Evolutionary conservation across 2,888 invertebrate genomes (phyloP).

Genomic region (Priocnemis perturbator): DNA sequence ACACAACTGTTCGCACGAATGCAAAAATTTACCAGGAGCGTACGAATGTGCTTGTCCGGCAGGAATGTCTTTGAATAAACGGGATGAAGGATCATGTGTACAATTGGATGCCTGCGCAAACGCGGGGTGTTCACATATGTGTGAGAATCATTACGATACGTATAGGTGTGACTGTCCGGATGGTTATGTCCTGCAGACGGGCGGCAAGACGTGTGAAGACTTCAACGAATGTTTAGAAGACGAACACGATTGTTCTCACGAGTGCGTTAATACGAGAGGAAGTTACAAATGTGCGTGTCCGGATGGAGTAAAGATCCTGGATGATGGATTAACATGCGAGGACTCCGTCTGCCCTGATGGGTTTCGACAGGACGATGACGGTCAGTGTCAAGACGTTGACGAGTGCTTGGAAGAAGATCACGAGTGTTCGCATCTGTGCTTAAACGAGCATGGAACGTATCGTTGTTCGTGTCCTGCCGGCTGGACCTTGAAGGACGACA

Average conservation of each 20-base stretch:
- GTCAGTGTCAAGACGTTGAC: constrained; percentile 62
- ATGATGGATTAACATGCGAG: constrained; percentile 73
- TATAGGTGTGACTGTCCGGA: constrained; percentile 77
- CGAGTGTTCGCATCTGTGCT: constrained; percentile 76
- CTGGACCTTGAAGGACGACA: constrained; percentile 75
- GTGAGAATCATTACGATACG: constrained; percentile 75
- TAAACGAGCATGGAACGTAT: constrained; percentile 79
- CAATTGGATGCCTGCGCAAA: constrained; percentile 47
- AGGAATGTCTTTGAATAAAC: constrained; percentile 64
- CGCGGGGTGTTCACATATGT: constrained; percentile 74
- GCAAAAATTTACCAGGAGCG: constrained; percentile 77
- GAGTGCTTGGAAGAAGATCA: constrained; percentile 72
- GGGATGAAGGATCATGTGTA: constrained; percentile 67
- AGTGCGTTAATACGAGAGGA: constrained; percentile 65
- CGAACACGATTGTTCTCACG: constrained; percentile 74
- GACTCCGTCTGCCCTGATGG: constrained; percentile 53
- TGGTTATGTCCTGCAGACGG: constrained; percentile 73
- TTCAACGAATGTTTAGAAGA: constrained; percentile 72
- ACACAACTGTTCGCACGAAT: constrained; percentile 78
- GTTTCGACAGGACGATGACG: constrained; percentile 54
- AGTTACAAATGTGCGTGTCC: constrained; percentile 72
- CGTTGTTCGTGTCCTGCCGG: constrained; percentile 78
- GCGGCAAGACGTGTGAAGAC: constrained; percentile 72
- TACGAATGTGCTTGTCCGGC: constrained; percentile 77
- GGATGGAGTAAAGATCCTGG: constrained; percentile 55